These are phyloP conservation scores for Phyllotis vaccarum DNA, from an alignment of 2,797 vertebrate genomes.

Conservation along the genomic window DNA sequence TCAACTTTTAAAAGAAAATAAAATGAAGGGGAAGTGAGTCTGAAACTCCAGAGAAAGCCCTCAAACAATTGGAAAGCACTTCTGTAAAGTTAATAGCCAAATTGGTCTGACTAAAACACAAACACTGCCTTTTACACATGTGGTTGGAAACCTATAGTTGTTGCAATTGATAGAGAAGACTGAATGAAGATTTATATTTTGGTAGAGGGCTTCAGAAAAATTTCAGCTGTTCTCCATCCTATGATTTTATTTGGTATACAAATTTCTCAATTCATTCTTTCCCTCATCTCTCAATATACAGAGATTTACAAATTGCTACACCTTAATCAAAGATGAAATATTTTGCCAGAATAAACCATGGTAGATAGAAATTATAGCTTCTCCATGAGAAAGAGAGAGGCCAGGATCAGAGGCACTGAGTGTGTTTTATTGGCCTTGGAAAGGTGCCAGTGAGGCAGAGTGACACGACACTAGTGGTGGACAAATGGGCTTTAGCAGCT, in stretches of 20 bases:
- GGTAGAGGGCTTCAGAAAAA: background rate
- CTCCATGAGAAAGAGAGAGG: slow-evolving; percentile 63
- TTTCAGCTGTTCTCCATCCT: background rate
- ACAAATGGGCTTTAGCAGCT: slow-evolving; percentile 71
- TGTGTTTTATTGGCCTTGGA: slow-evolving; percentile 54
- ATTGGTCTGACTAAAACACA: fast-evolving
- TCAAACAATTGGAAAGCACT: background rate
- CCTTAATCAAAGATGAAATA: slow-evolving; percentile 78
- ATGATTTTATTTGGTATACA: background rate
- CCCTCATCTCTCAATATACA: background rate
- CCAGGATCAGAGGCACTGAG: slow-evolving; percentile 33
- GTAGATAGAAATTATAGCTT: slow-evolving; percentile 69
- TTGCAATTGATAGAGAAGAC: background rate
- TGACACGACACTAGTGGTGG: slow-evolving; percentile 63
- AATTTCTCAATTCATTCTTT: background rate
- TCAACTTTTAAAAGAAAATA: background rate
- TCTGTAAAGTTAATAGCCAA: background rate
- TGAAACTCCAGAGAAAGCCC: background rate
- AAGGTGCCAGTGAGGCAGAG: slow-evolving; percentile 63
- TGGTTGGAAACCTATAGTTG: background rate
- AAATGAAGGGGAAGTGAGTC: background rate
- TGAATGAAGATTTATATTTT: no score
- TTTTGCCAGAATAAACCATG: slow-evolving; percentile 78
- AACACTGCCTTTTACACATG: background rate
- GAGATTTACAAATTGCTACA: background rate